A percentile compares a stretch with the other conserved stretches of the same genome.
phyloP scores from a whole-genome alignment of 2,888 invertebrate genomes.

The Miltochrista miniata region DNA sequence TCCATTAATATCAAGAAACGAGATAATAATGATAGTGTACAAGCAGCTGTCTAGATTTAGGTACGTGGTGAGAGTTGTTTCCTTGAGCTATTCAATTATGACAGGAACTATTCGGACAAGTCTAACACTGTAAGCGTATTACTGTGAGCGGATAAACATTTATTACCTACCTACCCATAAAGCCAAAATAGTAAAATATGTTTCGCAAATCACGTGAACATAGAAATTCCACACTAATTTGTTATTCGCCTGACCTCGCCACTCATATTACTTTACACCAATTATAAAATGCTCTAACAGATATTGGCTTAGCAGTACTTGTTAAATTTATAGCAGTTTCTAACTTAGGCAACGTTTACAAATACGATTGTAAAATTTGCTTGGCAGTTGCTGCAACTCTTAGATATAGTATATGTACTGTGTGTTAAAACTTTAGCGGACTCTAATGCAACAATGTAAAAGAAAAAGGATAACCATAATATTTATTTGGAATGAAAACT shows the following conservation, averaged over 20 bases:
- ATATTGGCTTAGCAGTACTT: background rate
- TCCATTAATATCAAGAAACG: background rate
- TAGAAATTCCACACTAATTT: slow-evolving; percentile 1
- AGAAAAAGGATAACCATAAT: too few species aligned
- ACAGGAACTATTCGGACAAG: background rate
- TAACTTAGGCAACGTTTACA: background rate
- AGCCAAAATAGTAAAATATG: background rate
- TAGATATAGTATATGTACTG: too few species aligned
- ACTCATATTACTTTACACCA: background rate
- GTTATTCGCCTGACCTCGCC: slow-evolving; percentile 5
- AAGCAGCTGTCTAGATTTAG: background rate
- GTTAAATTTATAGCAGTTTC: background rate
- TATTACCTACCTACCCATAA: too few species aligned
- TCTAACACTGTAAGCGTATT: background rate
- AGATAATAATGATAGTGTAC: background rate
- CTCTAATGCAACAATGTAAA: too few species aligned
- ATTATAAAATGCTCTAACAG: background rate
- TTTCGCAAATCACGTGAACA: background rate
- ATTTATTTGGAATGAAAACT: too few species aligned
- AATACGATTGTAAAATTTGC: too few species aligned
- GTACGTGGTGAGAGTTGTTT: background rate
- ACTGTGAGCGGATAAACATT: too few species aligned
- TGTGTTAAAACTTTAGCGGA: too few species aligned
- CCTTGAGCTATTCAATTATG: background rate
- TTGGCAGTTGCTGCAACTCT: too few species aligned